Evolutionary conservation across 1,140 invertebrate species (phyloP).

Genomic region (Helicoverpa zea): DNA sequence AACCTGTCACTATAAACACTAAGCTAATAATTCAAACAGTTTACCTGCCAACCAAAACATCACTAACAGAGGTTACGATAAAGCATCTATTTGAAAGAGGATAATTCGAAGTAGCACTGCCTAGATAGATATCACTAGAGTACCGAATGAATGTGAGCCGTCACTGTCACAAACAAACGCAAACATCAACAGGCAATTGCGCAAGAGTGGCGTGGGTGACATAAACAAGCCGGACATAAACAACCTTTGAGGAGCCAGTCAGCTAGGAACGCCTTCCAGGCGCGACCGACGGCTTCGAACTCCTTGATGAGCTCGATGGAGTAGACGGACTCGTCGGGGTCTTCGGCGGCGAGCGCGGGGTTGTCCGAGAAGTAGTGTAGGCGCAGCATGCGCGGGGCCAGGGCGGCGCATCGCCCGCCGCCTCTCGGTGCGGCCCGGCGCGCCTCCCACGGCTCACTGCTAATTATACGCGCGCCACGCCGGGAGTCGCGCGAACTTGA

Average conservation of each 20-base stretch:
- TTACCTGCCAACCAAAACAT: conserved; percentile 13
- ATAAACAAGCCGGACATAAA: conserved; percentile 71
- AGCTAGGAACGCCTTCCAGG: conserved; percentile 91
- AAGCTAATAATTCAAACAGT: not conserved
- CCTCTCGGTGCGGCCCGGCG: conserved; percentile 74
- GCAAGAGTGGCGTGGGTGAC: conserved; percentile 66
- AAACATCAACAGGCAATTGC: conserved; percentile 60
- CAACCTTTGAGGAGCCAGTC: conserved; percentile 91
- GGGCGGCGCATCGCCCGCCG: conserved; percentile 76
- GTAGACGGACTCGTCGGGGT: conserved; percentile 89
- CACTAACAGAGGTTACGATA: not conserved
- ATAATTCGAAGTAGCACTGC: conserved; percentile 17
- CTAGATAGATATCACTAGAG: not conserved
- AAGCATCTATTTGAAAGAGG: not conserved
- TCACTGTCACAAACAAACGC: conserved; percentile 53
- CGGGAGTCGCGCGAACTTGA: conserved; percentile 63
- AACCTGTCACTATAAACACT: not conserved
- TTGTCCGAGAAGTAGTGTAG: conserved; percentile 93
- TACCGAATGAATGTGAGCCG: not conserved
- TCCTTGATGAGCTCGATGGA: conserved; percentile 94
- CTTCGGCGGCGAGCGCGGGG: conserved; percentile 87
- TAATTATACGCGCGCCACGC: conserved; percentile 72
- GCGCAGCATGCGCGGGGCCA: conserved; percentile 89
- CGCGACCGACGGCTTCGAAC: conserved; percentile 92
- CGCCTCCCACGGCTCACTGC: conserved; percentile 80